Percentiles rank a stretch among this genome's conserved stretches.
Evolutionary conservation across 2,113 vertebrate genomes (phyloP).

Genomic region (Lepus timidus): DNA sequence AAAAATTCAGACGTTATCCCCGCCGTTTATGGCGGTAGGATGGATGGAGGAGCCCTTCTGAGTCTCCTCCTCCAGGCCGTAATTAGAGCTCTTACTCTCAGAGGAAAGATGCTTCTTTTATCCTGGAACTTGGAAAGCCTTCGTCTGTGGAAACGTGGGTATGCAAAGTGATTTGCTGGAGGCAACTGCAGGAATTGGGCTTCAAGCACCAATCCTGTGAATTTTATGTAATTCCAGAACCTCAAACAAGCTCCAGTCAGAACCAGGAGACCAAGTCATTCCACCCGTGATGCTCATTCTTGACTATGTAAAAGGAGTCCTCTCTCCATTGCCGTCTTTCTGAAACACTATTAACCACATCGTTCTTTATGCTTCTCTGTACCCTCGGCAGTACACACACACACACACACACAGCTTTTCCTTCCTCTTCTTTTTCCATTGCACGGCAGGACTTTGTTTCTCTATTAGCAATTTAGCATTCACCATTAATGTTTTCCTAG

Average conservation of each 20-base stretch:
- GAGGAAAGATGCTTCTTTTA: neutral
- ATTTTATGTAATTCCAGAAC: neutral
- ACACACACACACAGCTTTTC: neutral
- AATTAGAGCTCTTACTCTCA: neutral
- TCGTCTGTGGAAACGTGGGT: neutral
- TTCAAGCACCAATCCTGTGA: neutral
- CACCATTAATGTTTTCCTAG: conserved; percentile 7
- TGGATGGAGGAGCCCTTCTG: neutral
- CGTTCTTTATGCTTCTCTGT: neutral
- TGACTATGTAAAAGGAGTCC: neutral
- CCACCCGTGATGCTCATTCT: neutral
- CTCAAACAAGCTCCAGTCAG: neutral
- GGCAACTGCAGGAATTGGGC: neutral
- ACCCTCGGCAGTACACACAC: neutral
- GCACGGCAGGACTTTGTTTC: conserved; percentile 41
- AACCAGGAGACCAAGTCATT: conserved; percentile 3
- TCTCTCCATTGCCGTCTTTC: neutral
- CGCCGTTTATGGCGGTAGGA: neutral
- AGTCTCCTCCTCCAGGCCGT: neutral
- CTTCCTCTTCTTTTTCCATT: neutral
- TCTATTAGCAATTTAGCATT: conserved; percentile 44
- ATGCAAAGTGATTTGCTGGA: conserved; percentile 6
- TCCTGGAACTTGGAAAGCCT: conserved; percentile 16
- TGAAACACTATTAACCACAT: neutral
- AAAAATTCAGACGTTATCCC: neutral